Evolutionary conservation across 2,888 invertebrate genomes (phyloP), one percentile per base, ranked within the genome.

Genomic region (Odontomyia ornata): DNA sequence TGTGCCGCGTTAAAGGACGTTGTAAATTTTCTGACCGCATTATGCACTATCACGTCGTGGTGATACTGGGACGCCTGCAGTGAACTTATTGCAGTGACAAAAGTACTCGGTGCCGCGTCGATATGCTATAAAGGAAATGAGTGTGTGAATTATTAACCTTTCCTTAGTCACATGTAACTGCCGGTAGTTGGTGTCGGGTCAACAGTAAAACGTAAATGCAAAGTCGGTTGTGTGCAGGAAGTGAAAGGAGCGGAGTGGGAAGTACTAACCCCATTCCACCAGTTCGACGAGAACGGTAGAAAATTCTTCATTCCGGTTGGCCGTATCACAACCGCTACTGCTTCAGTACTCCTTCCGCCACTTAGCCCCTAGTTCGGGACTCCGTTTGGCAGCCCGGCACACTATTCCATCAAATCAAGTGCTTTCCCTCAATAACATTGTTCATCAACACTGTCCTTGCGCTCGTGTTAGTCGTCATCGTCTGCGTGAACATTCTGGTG

Each of bases 111-210:
- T 4, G 18, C 13, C 13, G 18, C n/a, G 52, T 18, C 52, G 18
- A n/a, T 18, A 52, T 52, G 52, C 52, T 52, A 15, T 9, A 52
- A 52, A 21, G n/a, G 65, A 64, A 28, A 23, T 30, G 15, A 64
- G 64, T 69, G 69, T 69, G 69, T 65, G 43, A 65, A 65, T 65
- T 65, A 65, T 65, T 65, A 65, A 65, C 65, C 43, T 69, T 43
- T n/a, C 69, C 21, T 47, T 23, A 47, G 47, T 69, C 69, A 25
- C 30, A 23, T 13, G 13, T 21, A 47, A 46, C 69, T 21, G 25
- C 25, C 1, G 69, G 47, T 25, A 13, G 47, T 46, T 47, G 47
- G 18, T 69, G 25, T 18, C 69, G 9, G 46, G 23, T n/a, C 25
- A 47, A 30, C 69, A 69, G 23, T 23, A 47, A 69, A 69, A 69